These are phyloP conservation scores for Chironomus tentans DNA, from an alignment of 2,888 invertebrate species.

Conservation along the genomic window DNA sequence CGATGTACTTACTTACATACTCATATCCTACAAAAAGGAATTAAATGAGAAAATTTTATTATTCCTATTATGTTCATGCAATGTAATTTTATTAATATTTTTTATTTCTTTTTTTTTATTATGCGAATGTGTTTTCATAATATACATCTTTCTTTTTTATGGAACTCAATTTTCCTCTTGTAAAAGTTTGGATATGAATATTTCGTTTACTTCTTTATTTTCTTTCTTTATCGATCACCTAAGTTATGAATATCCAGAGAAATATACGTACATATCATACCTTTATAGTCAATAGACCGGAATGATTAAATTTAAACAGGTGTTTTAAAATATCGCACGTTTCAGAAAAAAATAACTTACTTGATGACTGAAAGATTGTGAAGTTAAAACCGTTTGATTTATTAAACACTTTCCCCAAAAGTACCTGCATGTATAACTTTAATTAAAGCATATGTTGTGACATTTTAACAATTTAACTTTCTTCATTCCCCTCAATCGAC, in stretches of 20 bases:
- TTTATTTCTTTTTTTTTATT: background rate
- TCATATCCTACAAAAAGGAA: background rate
- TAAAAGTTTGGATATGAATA: background rate
- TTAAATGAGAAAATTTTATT: background rate
- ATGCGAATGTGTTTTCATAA: background rate
- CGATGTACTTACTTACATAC: background rate
- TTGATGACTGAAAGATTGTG: background rate
- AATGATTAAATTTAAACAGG: conserved; percentile 9
- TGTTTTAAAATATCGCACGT: background rate
- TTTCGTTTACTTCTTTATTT: background rate
- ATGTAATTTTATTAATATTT: background rate
- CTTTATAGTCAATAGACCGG: background rate
- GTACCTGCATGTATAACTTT: background rate
- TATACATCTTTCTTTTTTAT: background rate
- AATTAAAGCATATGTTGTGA: conserved; percentile 16
- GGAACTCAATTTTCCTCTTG: background rate
- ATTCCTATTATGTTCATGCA: background rate
- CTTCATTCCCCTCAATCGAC: background rate
- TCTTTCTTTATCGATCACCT: background rate
- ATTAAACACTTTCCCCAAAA: background rate
- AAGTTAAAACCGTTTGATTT: background rate
- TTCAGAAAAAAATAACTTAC: background rate
- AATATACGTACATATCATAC: background rate
- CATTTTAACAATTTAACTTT: conserved; percentile 24
- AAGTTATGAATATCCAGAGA: background rate